These are phyloP conservation scores for Emydocephalus ijimae DNA, from an alignment of 2,113 vertebrate species.

Conservation along the genomic window DNA sequence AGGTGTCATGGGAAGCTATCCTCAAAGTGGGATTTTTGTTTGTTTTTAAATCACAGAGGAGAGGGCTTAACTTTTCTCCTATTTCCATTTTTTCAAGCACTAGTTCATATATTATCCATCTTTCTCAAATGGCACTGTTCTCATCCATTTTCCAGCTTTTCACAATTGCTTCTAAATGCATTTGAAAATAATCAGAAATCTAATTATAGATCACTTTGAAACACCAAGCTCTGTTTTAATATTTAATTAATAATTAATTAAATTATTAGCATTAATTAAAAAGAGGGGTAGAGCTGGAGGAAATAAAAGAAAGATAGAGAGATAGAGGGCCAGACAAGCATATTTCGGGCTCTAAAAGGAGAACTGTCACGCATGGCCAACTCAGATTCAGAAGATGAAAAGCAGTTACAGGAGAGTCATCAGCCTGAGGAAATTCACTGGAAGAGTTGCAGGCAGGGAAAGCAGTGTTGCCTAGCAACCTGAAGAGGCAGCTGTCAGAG, in stretches of 20 bases:
- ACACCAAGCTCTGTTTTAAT: not conserved
- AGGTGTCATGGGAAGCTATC: not conserved
- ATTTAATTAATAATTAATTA: not conserved
- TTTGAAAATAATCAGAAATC: not conserved
- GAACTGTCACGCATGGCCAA: not conserved
- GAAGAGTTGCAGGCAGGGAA: not conserved
- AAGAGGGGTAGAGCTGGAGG: not conserved
- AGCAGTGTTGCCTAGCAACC: not conserved
- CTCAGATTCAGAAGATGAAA: not conserved
- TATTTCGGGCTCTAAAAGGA: not conserved
- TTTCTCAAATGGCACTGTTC: not conserved
- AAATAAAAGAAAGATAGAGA: not conserved
- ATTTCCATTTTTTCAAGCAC: not conserved
- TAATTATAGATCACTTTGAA: not conserved
- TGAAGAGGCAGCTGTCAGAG: not conserved
- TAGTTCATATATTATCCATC: not conserved
- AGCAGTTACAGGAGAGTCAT: not conserved
- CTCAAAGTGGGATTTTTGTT: not conserved
- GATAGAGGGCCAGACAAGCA: not conserved
- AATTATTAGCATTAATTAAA: not conserved
- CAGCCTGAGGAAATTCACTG: not conserved
- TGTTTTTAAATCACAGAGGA: not conserved
- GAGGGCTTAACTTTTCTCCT: not conserved
- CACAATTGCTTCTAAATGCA: not conserved
- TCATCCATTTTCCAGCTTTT: not conserved